A percentile compares a stretch with the other conserved stretches of the same genome.
These are phyloP conservation scores for Ctenoplectra terminalis DNA, from an alignment of 1,140 invertebrate genomes.

Conservation along the genomic window DNA sequence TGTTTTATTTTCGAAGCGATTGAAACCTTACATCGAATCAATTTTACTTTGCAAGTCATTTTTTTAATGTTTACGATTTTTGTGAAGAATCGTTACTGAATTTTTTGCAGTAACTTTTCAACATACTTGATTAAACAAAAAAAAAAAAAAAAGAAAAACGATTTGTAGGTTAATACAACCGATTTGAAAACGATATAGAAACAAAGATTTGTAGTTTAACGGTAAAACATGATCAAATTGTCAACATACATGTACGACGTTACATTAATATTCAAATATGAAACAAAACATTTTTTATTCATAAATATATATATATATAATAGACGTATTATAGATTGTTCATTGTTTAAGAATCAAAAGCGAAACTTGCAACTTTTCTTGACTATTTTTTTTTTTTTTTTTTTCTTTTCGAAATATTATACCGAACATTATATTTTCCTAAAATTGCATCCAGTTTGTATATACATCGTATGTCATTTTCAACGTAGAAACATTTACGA, in stretches of 20 bases:
- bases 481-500: neutral
- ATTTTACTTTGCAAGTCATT: neutral
- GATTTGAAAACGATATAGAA: neutral
- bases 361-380: neutral
- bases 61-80: too few relatives aligned
- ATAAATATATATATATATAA: neutral
- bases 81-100: too few relatives aligned
- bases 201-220: neutral
- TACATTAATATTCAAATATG: too few relatives aligned
- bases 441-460: neutral
- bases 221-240: neutral
- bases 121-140: too few relatives aligned
- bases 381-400: too few relatives aligned
- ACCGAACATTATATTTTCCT: neutral
- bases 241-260: too few relatives aligned
- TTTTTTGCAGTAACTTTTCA: too few relatives aligned
- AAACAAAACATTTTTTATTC: neutral
- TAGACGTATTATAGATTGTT: neutral
- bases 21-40: conserved; percentile 3
- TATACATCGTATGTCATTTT: neutral
- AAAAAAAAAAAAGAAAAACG: too few relatives aligned
- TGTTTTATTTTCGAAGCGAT: neutral
- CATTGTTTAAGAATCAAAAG: neutral
- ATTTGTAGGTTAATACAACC: neutral
- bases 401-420: neutral